These are phyloP conservation scores for Equus przewalskii DNA, from an alignment of 2,113 vertebrate genomes.

Conservation along the genomic window DNA sequence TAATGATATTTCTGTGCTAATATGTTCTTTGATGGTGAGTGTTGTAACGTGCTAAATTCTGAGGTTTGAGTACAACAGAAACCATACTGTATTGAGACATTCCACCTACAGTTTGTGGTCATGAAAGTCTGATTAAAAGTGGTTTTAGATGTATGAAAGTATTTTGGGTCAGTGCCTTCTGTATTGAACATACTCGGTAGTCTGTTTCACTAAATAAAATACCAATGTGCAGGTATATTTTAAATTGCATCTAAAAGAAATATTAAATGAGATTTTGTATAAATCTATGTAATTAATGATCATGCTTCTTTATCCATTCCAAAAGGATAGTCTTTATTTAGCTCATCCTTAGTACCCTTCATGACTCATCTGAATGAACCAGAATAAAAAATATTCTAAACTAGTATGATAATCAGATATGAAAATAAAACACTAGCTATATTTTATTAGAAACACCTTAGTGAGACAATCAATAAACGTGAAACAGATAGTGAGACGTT, in stretches of 20 bases:
- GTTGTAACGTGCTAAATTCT: conserved; percentile 84
- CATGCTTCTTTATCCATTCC: conserved; percentile 33
- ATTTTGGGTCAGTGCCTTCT: conserved; percentile 74
- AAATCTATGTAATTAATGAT: conserved; percentile 5
- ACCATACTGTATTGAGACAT: conserved; percentile 82
- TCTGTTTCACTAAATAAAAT: conserved; percentile 62
- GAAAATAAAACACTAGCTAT: conserved; percentile 54
- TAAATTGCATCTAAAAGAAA: conserved; percentile 58
- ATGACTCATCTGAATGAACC: conserved; percentile 21
- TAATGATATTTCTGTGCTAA: conserved; percentile 84
- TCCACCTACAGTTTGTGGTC: conserved; percentile 83
- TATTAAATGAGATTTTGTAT: conserved; percentile 9
- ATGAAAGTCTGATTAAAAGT: conserved; percentile 85
- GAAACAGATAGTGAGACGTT: conserved; percentile 50
- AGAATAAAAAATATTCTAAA: conserved; percentile 56
- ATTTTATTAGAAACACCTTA: conserved; percentile 64
- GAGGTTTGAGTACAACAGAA: conserved; percentile 87
- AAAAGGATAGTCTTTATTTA: conserved; percentile 62
- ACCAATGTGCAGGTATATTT: not conserved
- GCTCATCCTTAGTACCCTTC: conserved; percentile 10
- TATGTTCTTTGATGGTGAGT: conserved; percentile 83
- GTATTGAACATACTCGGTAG: conserved; percentile 65
- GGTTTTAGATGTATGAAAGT: conserved; percentile 80
- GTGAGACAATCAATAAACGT: conserved; percentile 48
- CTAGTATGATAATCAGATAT: conserved; percentile 55